A percentile compares a stretch with the other conserved stretches of the same genome.
These are phyloP conservation scores for Knipowitschia caucasica DNA, from an alignment of 2,797 vertebrate genomes.

Conservation along the genomic window DNA sequence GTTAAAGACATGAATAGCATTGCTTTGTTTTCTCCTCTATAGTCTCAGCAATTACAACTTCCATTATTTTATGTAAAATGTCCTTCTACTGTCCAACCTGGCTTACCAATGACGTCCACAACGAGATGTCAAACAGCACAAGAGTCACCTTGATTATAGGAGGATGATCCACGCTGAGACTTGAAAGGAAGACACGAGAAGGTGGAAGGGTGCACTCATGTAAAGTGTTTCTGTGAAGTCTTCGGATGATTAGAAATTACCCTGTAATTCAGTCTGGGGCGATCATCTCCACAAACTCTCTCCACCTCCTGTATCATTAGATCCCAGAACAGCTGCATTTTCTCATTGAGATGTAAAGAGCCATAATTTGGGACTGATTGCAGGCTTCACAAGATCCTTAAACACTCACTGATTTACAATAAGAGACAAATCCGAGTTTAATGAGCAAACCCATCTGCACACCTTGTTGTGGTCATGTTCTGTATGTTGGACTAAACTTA, in stretches of 20 bases:
- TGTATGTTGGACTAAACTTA: constrained; percentile 11
- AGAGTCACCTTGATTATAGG: constrained; percentile 2
- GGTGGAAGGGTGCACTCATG: constrained; percentile 34
- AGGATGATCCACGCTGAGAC: constrained; percentile 9
- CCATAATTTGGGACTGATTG: constrained; percentile 77
- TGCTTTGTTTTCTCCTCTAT: neutral
- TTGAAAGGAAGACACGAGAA: constrained; percentile 29
- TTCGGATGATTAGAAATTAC: constrained; percentile 59
- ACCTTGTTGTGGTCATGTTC: constrained; percentile 21
- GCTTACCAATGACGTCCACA: neutral
- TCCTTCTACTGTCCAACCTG: neutral
- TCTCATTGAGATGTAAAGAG: constrained; percentile 73
- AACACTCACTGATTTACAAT: constrained; percentile 38
- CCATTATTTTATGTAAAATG: neutral
- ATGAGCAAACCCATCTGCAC: constrained; percentile 49
- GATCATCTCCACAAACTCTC: constrained; percentile 46
- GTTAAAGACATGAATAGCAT: constrained; percentile 26
- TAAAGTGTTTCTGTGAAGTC: constrained; percentile 38
- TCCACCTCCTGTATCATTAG: constrained; percentile 49
- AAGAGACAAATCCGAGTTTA: constrained; percentile 23
- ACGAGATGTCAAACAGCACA: neutral
- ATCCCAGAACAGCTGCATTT: constrained; percentile 57
- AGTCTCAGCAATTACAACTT: constrained; percentile 2
- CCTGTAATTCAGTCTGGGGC: constrained; percentile 48
- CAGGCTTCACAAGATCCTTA: constrained; percentile 55